A percentile compares a stretch with the other conserved stretches of the same genome.
Evolutionary conservation across 2,113 vertebrate genomes (phyloP).

Genomic region (Gopherus flavomarginatus): DNA sequence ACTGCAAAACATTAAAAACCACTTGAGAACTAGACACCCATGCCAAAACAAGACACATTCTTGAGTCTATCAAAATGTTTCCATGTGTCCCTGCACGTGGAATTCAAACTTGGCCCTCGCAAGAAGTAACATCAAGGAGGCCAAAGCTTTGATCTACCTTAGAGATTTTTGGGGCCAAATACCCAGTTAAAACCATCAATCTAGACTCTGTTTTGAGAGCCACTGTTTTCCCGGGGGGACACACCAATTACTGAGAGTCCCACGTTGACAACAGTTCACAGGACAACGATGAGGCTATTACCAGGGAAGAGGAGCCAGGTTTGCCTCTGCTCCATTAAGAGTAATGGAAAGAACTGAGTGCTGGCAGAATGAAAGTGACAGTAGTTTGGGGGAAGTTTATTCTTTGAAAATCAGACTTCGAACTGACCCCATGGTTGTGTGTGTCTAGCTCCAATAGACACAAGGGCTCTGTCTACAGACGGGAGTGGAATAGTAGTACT

Average conservation of each 20-base stretch:
- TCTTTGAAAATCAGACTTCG: neutral
- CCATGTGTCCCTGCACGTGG: neutral
- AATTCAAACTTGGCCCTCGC: neutral
- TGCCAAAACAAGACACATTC: rapidly evolving
- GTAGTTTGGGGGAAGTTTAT: rapidly evolving
- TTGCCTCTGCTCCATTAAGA: neutral
- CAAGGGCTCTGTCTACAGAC: neutral
- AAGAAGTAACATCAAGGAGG: neutral
- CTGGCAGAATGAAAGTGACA: rapidly evolving
- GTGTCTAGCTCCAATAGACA: neutral
- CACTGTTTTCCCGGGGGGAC: neutral
- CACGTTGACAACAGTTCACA: neutral
- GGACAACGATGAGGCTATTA: neutral
- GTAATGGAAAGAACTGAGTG: neutral
- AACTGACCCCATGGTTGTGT: neutral
- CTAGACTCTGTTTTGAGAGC: neutral
- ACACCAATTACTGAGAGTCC: neutral
- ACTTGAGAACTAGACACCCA: neutral
- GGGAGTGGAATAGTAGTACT: neutral
- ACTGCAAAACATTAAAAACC: no score
- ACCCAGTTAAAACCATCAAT: rapidly evolving
- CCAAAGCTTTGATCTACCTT: neutral
- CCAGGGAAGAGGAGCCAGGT: neutral
- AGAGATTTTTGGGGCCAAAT: rapidly evolving
- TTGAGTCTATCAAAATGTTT: neutral